Evolutionary conservation across 53 echinoderm and acorn worm genomes (phyloP), one percentile per base, ranked within the genome.

Genomic region (Zoroaster sp.): DNA sequence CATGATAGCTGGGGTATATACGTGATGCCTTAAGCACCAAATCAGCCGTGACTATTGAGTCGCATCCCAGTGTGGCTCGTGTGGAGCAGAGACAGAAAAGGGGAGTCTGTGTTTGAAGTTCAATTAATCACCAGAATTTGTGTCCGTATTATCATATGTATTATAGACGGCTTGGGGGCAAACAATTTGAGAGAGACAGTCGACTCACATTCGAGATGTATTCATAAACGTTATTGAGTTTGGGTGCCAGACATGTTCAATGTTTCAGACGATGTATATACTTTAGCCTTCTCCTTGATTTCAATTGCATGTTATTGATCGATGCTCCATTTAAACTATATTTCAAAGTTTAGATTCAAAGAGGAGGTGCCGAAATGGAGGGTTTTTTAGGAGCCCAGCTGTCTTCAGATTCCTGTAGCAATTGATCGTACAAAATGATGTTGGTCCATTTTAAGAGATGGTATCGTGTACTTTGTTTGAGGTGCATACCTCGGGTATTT

Each of bases 141-240:
- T 78, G 78, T 78, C 54, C 18, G 55, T 54, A 78, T 44, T 78
- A 78, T n/a, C n/a, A n/a, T n/a, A n/a, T n/a, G n/a, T n/a, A n/a
- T n/a, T n/a, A 34, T 33, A 33, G 51, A 49, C 47, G 18, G 4
- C 28, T 18, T 28, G 10, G 43, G 11, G 75, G 45, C 45, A 20
- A 13, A 43, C 32, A 75, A 20, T 75, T 43, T 34, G 3, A 7
- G 23, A 1, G 9, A 59, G 63, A 28, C 63, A 25, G 63, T 59
- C 23, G 25, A 59, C 59, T 25, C 20, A 25, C 25, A n/a, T 2
- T 2, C 28, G 10, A 20, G 2, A 28, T 11, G 55, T 0, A 55
- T 23, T 23, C n/a, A 3, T 55, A 23, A 8, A 20, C 25, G n/a
- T n/a, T 13, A 55, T 28, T 28, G 63, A 59, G 63, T 59, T 10